These are phyloP conservation scores for Solea solea DNA, from an alignment of 2,113 vertebrate species.

Conservation along the genomic window DNA sequence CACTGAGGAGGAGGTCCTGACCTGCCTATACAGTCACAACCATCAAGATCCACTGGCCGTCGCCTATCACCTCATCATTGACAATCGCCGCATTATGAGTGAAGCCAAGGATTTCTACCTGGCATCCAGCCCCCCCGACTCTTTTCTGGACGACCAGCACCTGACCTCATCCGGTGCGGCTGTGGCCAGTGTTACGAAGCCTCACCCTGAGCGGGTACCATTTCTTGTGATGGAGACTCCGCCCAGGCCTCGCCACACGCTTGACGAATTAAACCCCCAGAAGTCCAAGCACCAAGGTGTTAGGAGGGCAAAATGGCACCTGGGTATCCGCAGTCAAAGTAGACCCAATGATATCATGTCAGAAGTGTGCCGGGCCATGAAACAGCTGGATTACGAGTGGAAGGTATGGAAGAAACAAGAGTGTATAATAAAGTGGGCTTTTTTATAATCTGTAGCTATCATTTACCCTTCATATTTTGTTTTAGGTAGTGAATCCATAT, in stretches of 20 bases:
- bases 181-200: constrained; percentile 77
- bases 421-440: too few relatives aligned
- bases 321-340: constrained; percentile 97
- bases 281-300: constrained; percentile 98
- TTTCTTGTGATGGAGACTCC: constrained; percentile 89
- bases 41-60: constrained; percentile 96
- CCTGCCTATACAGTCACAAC: constrained; percentile 92
- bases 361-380: constrained; percentile 97
- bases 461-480: not conserved
- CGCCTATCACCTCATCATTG: constrained; percentile 98
- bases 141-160: constrained; percentile 95
- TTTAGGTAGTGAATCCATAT: constrained; percentile 95
- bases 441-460: not conserved
- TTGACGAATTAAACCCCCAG: constrained; percentile 97
- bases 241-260: constrained; percentile 90
- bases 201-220: constrained; percentile 95
- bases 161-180: constrained; percentile 69
- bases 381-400: constrained; percentile 98
- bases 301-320: constrained; percentile 95
- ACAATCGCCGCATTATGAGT: constrained; percentile 98
- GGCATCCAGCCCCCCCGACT: constrained; percentile 95
- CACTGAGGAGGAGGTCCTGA: constrained; percentile 94
- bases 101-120: constrained; percentile 99
- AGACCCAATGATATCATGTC: constrained; percentile 98
- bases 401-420: constrained; percentile 87